Conservation (phyloP, 2,113 vertebrate genomes). For the Brachyistius frenatus region DNA sequence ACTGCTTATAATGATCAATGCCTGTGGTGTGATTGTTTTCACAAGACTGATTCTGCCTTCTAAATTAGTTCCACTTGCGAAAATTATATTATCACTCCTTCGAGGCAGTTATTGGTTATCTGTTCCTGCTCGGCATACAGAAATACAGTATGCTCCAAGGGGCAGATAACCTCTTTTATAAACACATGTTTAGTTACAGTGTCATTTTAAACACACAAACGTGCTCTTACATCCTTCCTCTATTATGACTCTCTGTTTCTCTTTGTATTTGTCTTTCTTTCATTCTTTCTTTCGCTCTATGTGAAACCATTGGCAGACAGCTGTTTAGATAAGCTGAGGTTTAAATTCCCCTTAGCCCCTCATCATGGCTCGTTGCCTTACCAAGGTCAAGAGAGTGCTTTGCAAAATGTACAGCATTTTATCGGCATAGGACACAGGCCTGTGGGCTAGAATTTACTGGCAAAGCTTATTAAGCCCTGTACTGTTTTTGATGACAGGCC, state of each 20-base stretch:
- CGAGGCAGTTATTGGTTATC: conserved; percentile 20
- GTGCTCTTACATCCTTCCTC: background rate
- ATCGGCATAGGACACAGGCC: conserved; percentile 58
- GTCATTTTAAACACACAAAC: background rate
- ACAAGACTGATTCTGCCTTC: conserved; percentile 16
- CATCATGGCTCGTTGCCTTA: conserved; percentile 69
- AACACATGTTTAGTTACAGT: background rate
- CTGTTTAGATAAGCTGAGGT: conserved; percentile 68
- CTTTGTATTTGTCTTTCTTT: background rate
- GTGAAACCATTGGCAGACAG: conserved; percentile 18
- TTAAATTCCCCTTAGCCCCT: conserved; percentile 54
- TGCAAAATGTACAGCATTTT: conserved; percentile 65
- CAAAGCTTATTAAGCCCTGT: conserved; percentile 52
- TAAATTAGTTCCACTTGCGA: conserved; percentile 13
- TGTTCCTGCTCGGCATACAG: background rate
- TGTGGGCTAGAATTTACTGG: conserved; percentile 32
- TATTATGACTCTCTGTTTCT: background rate
- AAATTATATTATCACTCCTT: conserved; percentile 18
- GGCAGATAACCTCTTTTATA: conserved; percentile 1
- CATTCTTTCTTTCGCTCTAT: background rate
- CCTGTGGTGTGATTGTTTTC: conserved; percentile 18
- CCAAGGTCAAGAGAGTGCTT: conserved; percentile 75
- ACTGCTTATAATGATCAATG: background rate
- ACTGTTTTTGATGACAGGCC: conserved; percentile 59
- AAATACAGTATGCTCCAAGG: background rate